Base-by-base conservation (phyloP, 2,113 vertebrate species). In the Burhinus oedicnemus region DNA sequence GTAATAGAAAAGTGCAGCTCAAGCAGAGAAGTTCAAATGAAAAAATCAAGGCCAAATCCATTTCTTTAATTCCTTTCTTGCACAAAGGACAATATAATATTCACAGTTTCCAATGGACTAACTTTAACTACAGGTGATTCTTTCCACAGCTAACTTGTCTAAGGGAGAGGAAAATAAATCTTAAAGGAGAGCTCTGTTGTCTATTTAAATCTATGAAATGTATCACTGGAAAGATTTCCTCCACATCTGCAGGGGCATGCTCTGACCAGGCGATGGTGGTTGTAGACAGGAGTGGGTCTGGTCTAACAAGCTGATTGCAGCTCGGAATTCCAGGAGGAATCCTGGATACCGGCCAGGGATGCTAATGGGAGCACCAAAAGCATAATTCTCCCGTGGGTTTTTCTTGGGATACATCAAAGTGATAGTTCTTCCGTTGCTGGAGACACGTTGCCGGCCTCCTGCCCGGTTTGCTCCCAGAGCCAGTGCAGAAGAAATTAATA, bases 11-110 rank as follows among this genome's bases (percentile, higher is more conserved):
- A 97, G 85, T 88, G 96, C 90, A 92, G 87, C 93, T 97, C 93
- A 93, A 97, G 97, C 96, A 96, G 95, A 87, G 94, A 97, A 96
- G 96, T 98, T 97, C 95, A 93, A 95, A 97, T 97, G 96, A 97
- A 97, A 96, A 95, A 96, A 94, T 64, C 86, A 96, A 97, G 96
- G 94, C 96, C 91, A 96, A 96, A 96, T 90, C 91, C 81, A 92
- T 96, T 89, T 78, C 87, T 96, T 95, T 95, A 96, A 97, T 97
- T 95, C 94, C 83, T 87, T 88, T 93, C 95, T 83, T 55, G 68
- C 69, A 90, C 93, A 92, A 76, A 94, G 85, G 78, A 93, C 94
- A 90, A 94, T 96, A 91, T 93, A 91, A 96, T 94, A 96, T 95
- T 91, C 95, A 94, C 4, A 0, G 69, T 95, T 96, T 97, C 89